These are phyloP conservation scores for Tenthredo notha DNA, from an alignment of 2,888 invertebrate species.

Conservation along the genomic window DNA sequence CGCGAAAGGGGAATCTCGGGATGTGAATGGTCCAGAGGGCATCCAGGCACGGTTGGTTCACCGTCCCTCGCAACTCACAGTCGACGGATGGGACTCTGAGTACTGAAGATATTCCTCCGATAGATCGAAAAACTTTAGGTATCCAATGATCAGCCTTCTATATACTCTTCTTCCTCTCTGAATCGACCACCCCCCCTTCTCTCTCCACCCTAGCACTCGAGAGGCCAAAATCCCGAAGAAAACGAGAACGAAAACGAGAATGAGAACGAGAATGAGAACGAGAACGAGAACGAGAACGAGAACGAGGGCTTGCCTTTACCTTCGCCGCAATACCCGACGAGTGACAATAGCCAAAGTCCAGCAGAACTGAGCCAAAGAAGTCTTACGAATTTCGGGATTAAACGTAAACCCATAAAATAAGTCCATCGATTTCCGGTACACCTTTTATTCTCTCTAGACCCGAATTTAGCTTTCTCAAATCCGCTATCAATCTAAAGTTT, in stretches of 20 bases:
- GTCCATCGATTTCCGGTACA: conserved; percentile 48
- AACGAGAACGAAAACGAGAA: background rate
- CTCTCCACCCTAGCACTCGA: background rate
- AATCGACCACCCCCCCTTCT: too few species aligned
- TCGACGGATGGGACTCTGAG: conserved; percentile 10
- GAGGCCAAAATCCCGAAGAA: background rate
- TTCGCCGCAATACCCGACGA: conserved; percentile 9
- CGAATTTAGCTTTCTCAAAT: conserved; percentile 22
- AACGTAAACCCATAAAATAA: conserved; percentile 48
- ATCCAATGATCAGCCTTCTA: conserved; percentile 16
- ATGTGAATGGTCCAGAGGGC: conserved; percentile 12
- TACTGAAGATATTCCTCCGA: conserved; percentile 32
- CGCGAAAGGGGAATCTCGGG: background rate
- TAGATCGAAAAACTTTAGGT: conserved; percentile 48
- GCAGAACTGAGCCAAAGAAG: background rate
- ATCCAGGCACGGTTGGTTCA: background rate
- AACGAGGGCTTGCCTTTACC: background rate
- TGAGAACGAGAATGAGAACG: background rate
- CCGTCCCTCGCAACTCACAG: conserved; percentile 9
- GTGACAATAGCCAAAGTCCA: conserved; percentile 44
- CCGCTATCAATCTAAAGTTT: conserved; percentile 41
- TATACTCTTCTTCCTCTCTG: background rate
- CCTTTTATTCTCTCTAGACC: conserved; percentile 23
- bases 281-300: background rate
- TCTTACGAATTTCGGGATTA: conserved; percentile 42